Conservation (phyloP, 2,797 vertebrate genomes). For the Syngnathus acus region DNA sequence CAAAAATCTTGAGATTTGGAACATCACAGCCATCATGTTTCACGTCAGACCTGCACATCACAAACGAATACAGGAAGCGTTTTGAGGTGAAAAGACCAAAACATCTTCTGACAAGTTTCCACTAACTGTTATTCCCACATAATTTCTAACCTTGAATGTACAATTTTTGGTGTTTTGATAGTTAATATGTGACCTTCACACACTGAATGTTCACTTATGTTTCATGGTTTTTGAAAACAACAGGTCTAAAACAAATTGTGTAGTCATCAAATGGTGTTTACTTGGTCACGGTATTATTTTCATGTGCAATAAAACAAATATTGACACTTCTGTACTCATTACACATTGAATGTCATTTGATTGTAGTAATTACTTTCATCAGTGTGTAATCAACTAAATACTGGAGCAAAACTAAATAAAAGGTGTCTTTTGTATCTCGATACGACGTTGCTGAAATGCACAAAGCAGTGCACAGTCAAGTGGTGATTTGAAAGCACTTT, state of each 20-base stretch:
- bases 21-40: not conserved
- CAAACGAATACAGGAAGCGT: not conserved
- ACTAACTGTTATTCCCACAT: not conserved
- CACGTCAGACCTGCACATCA: not conserved
- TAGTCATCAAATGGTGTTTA: not conserved
- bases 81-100: not conserved
- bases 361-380: not conserved
- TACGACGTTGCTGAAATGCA: not conserved
- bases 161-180: not conserved
- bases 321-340: not conserved
- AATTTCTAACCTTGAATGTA: not conserved
- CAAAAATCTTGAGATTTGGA: not conserved
- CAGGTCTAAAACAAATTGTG: not conserved
- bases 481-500: slow-evolving; percentile 98
- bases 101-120: not conserved
- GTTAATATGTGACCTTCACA: not conserved
- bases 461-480: slow-evolving; percentile 5
- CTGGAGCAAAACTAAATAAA: too few species aligned
- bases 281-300: not conserved
- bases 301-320: not conserved
- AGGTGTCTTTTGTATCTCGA: not conserved
- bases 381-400: not conserved
- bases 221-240: not conserved
- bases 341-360: not conserved
- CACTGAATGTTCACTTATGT: not conserved